Conservation (phyloP, 2,888 invertebrate species). For the Trachelus iudaicus region DNA sequence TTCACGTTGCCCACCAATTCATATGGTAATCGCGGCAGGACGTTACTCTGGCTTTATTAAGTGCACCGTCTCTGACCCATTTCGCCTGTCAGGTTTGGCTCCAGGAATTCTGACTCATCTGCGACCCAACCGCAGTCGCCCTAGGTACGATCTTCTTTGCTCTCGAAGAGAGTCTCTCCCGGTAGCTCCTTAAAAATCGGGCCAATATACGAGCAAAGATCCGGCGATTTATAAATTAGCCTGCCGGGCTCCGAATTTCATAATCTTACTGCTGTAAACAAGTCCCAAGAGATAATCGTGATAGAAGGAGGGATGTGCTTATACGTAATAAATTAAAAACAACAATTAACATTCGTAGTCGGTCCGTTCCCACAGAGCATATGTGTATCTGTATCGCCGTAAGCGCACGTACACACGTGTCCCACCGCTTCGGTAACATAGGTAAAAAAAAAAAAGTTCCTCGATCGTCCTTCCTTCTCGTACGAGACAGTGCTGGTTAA, state of each 20-base stretch:
- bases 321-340: conserved; percentile 59
- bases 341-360: conserved; percentile 62
- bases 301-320: conserved; percentile 38
- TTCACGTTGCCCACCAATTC: conserved; percentile 41
- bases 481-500: not conserved
- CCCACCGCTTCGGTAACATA: conserved; percentile 27
- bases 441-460: conserved; percentile 4
- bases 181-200: not conserved
- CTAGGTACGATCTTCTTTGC: not conserved
- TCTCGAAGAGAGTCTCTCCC: not conserved
- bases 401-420: conserved; percentile 17
- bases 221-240: not conserved
- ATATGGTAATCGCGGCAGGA: conserved; percentile 50
- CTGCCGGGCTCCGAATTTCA: not conserved
- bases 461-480: conserved; percentile 23
- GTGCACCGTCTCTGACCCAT: conserved; percentile 48
- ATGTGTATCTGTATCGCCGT: conserved; percentile 47
- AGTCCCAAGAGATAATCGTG: conserved; percentile 41
- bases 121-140: not conserved
- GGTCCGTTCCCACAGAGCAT: conserved; percentile 53
- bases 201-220: not conserved
- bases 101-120: conserved; percentile 43
- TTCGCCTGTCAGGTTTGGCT: conserved; percentile 47
- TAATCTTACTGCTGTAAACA: not conserved
- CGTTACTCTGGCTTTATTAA: conserved; percentile 51